Evolutionary conservation across 2,797 vertebrate species (phyloP).

Genomic region (Clarias fuscus): DNA sequence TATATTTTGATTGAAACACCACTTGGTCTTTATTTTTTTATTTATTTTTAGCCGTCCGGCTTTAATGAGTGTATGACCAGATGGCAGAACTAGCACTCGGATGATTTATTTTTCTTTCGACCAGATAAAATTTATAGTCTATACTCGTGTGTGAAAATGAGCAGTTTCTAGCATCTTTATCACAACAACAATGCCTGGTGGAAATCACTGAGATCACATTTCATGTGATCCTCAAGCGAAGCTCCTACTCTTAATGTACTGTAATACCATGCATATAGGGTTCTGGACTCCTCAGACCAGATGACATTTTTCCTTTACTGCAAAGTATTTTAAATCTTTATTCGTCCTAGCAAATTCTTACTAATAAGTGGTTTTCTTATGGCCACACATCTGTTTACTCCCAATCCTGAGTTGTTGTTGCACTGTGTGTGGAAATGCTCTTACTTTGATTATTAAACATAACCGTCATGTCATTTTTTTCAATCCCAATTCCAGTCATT

Average conservation of each 20-base stretch:
- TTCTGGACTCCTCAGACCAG: too few species aligned
- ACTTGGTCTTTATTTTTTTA: neutral
- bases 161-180: neutral
- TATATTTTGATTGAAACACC: neutral
- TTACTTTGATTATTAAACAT: too few species aligned
- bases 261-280: neutral
- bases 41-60: neutral
- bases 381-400: too few species aligned
- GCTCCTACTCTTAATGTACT: neutral
- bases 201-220: neutral
- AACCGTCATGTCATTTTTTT: too few species aligned
- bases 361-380: too few species aligned
- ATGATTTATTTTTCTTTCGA: neutral
- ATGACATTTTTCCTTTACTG: too few species aligned
- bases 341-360: too few species aligned
- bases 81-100: too few species aligned
- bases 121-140: neutral
- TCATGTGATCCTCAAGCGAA: neutral
- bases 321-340: too few species aligned
- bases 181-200: neutral
- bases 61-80: neutral
- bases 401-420: too few species aligned
- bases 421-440: too few species aligned
- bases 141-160: neutral
- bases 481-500: too few species aligned